Base-by-base conservation (phyloP, 2,888 invertebrate species). In the Cylindroiulus punctatus region DNA sequence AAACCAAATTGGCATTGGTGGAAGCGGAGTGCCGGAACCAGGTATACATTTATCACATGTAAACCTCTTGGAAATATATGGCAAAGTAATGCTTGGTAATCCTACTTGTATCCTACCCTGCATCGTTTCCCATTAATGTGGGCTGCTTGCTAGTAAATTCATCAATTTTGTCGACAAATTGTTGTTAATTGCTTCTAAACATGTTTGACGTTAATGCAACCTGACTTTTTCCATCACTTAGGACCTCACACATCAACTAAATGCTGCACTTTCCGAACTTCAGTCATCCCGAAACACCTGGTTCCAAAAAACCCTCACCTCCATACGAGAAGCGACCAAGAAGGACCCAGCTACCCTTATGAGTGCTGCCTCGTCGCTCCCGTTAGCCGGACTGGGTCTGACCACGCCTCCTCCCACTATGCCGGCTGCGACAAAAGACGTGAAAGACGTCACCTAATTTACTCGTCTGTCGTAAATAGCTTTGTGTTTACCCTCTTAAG, bases 11-110 rank as follows among this genome's bases (percentile, higher is more conserved):
- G 88, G 98, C 97, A 0, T 95, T 98, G 88, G 99, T 99, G 7
- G 98, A 99, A 92, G 96, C 98, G 0, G 97, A 98, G 92, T 98
- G 98, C 92, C 94, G 95, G 90, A 98, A 97, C 91, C 98, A 98
- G 93, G 96, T 94, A 89, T 87, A 3, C 3, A 12, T 5, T 81
- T 81, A 81, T 10, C 81, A 44, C 10, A 44, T 14, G 14, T 12
- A 12, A 44, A 30, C 52, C 22, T 52, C 10, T 36, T 7, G 2
- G 36, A 52, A 84, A 52, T 7, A 7, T n/a, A 10, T 44, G 36
- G 83, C 40, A 84, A 36, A 5, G 52, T 85, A 19, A 26, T 65
- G 44, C 32, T n/a, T 85, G 30, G 2, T 14, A 32, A 76, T 30
- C 22, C 32, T n/a, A n/a, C n/a, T 36, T 36, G 36, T 36, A 36